Percentiles rank a stretch among this genome's conserved stretches.
phyloP scores from a whole-genome alignment of 2,888 invertebrate genomes.

The Emmelina monodactyla region DNA sequence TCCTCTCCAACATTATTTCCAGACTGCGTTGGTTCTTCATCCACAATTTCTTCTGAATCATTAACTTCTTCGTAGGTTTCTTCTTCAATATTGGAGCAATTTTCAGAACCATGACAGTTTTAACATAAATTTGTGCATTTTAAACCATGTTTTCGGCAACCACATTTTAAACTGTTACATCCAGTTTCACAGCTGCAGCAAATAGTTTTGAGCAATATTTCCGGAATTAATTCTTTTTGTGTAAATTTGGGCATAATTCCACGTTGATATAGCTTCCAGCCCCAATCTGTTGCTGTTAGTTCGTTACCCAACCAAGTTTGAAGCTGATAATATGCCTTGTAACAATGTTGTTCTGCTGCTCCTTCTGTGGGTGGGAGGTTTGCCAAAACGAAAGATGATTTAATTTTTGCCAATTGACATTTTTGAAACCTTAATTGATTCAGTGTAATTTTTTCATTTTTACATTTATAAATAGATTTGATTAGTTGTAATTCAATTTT shows the following conservation, averaged over 20 bases:
- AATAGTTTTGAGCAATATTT: conserved; percentile 18
- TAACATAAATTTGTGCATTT: conserved; percentile 13
- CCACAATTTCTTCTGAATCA: conserved; percentile 14
- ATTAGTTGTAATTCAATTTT: too few species aligned
- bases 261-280: conserved; percentile 14
- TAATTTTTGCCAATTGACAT: too few species aligned
- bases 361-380: conserved; percentile 17
- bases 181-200: conserved; percentile 18
- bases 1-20: conserved; percentile 16
- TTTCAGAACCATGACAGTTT: conserved; percentile 16
- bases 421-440: too few species aligned
- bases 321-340: conserved; percentile 13
- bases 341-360: conserved; percentile 18
- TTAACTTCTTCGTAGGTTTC: conserved; percentile 14
- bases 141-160: conserved; percentile 17
- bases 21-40: conserved; percentile 12
- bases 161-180: conserved; percentile 18
- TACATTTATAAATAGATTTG: too few species aligned
- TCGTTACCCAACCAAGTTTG: conserved; percentile 15
- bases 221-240: conserved; percentile 12
- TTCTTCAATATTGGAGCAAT: conserved; percentile 12
- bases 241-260: conserved; percentile 16
- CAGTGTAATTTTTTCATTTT: too few species aligned
- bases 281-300: conserved; percentile 15
- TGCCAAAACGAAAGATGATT: too few species aligned